phyloP scores from a whole-genome alignment of 2,888 invertebrate genomes.

The Altica lythri region DNA sequence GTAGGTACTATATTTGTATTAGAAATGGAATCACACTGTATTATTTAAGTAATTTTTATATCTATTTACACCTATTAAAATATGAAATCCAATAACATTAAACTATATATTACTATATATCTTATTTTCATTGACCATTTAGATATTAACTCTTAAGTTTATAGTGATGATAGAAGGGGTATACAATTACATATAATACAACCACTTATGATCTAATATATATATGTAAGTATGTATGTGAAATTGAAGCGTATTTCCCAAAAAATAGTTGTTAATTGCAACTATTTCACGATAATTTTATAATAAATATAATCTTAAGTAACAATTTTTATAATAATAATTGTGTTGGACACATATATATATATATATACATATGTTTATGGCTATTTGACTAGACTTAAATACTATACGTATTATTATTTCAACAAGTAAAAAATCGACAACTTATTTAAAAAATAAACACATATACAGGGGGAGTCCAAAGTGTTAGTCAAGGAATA shows the following conservation, averaged over 20 bases:
- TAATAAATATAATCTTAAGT: background rate
- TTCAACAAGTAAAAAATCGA: background rate
- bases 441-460: no score
- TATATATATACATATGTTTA: background rate
- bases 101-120: no score
- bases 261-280: conserved; percentile 25
- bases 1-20: no score
- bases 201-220: conserved; percentile 3
- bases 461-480: no score
- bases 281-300: conserved; percentile 17
- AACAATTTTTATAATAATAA: no score
- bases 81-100: background rate
- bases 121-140: background rate
- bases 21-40: no score
- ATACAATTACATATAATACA: background rate
- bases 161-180: background rate
- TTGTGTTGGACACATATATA: conserved; percentile 9
- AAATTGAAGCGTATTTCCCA: conserved; percentile 29
- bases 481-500: no score
- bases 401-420: background rate
- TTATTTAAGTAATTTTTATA: background rate
- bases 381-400: conserved; percentile 5
- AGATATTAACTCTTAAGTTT: background rate
- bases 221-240: conserved; percentile 13
- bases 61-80: background rate